These are phyloP conservation scores for Operophtera brumata DNA, from an alignment of 2,888 invertebrate genomes.

Conservation along the genomic window DNA sequence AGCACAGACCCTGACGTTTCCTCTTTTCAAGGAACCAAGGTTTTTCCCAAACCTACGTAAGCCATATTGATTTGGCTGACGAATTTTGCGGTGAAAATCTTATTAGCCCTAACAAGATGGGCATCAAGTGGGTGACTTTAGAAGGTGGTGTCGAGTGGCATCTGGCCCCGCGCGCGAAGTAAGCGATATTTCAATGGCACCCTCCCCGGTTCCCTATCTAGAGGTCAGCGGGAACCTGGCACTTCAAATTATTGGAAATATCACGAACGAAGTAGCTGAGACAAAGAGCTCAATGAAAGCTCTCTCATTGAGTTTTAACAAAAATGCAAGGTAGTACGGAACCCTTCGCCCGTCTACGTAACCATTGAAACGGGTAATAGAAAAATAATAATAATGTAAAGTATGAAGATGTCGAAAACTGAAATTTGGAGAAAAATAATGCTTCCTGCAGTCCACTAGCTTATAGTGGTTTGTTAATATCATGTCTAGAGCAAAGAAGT, in stretches of 20 bases:
- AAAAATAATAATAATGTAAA: too few relatives aligned
- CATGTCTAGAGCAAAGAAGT: too few relatives aligned
- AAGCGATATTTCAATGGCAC: constrained; percentile 63
- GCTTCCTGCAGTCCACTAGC: too few relatives aligned
- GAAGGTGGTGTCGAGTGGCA: constrained; percentile 54
- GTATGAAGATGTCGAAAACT: too few relatives aligned
- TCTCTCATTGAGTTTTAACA: constrained; percentile 25
- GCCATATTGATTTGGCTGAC: too few relatives aligned
- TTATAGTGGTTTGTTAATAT: too few relatives aligned
- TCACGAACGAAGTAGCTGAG: constrained; percentile 40
- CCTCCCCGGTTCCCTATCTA: constrained; percentile 10
- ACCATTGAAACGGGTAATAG: too few relatives aligned
- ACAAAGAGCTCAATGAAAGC: constrained; percentile 18
- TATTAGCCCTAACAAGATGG: constrained; percentile 28
- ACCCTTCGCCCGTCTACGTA: too few relatives aligned
- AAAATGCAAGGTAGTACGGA: constrained; percentile 15
- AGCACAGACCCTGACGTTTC: too few relatives aligned
- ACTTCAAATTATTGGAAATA: constrained; percentile 61
- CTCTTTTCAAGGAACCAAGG: too few relatives aligned
- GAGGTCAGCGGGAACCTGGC: constrained; percentile 45
- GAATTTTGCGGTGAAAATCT: constrained; percentile 6
- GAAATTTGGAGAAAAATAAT: too few relatives aligned
- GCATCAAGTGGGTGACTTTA: constrained; percentile 33
- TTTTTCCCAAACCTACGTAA: too few relatives aligned
- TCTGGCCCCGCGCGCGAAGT: constrained; percentile 44